Conservation (phyloP, 2,113 vertebrate species). For the Beaufortia kweichowensis region DNA sequence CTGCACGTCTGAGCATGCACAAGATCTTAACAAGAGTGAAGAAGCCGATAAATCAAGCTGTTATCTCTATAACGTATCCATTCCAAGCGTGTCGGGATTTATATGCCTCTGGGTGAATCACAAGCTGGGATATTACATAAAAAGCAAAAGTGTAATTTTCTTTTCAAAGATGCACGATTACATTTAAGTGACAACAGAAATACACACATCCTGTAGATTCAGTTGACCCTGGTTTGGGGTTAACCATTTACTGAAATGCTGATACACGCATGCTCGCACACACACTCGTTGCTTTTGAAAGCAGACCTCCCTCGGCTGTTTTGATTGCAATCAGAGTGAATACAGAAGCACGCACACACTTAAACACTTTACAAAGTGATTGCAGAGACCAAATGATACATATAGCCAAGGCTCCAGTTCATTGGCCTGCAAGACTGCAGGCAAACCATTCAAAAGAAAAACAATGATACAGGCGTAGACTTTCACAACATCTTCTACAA, state of each 20-base stretch:
- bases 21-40: constrained; percentile 26
- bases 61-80: constrained; percentile 13
- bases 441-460: neutral
- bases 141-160: neutral
- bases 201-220: neutral
- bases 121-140: constrained; percentile 10
- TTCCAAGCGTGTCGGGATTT: constrained; percentile 10
- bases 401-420: neutral
- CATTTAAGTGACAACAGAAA: too few relatives aligned
- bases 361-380: constrained; percentile 10
- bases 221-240: neutral
- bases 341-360: constrained; percentile 42
- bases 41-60: constrained; percentile 21
- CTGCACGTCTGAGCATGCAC: constrained; percentile 11
- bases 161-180: neutral
- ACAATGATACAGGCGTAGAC: neutral
- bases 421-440: neutral
- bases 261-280: too few relatives aligned
- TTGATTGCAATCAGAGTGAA: constrained; percentile 72
- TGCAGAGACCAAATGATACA: constrained; percentile 19
- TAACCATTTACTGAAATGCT: neutral
- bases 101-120: neutral
- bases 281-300: neutral
- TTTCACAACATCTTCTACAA: neutral
- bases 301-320: constrained; percentile 32